These are phyloP conservation scores for Synergus itoensis DNA, from an alignment of 2,888 invertebrate genomes.

Conservation along the genomic window DNA sequence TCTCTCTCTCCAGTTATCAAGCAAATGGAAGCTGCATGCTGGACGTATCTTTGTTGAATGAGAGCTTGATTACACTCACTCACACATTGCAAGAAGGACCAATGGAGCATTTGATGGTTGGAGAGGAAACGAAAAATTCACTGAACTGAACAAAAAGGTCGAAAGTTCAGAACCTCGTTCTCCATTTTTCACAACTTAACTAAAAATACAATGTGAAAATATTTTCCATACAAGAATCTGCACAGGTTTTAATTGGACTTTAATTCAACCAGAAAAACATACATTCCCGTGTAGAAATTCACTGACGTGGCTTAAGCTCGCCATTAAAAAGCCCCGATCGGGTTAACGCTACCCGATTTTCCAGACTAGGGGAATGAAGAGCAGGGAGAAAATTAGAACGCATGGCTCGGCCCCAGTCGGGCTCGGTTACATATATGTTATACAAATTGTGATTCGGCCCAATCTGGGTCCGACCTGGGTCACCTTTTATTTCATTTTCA, in stretches of 20 bases:
- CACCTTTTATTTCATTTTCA: no score
- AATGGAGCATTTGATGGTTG: not conserved
- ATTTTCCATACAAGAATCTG: not conserved
- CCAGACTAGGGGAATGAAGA: no score
- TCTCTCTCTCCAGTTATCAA: conserved; percentile 7
- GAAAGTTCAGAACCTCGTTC: not conserved
- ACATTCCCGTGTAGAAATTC: no score
- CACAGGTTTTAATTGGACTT: not conserved
- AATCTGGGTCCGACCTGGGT: no score
- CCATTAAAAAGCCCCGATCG: no score
- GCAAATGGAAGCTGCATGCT: conserved; percentile 8
- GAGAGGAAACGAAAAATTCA: conserved; percentile 12
- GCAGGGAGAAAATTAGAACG: no score
- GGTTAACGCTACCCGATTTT: no score
- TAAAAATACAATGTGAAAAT: not conserved
- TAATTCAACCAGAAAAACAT: no score
- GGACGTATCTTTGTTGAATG: not conserved
- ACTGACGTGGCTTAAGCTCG: no score
- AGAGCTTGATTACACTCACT: not conserved
- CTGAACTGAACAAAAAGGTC: not conserved
- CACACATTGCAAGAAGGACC: not conserved
- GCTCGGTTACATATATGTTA: no score
- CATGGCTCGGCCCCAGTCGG: no score
- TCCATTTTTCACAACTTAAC: not conserved
- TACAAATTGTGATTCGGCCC: no score